A percentile compares a stretch with the other conserved stretches of the same genome.
phyloP scores from a whole-genome alignment of 2,113 vertebrate species.

The Maccullochella peelii region DNA sequence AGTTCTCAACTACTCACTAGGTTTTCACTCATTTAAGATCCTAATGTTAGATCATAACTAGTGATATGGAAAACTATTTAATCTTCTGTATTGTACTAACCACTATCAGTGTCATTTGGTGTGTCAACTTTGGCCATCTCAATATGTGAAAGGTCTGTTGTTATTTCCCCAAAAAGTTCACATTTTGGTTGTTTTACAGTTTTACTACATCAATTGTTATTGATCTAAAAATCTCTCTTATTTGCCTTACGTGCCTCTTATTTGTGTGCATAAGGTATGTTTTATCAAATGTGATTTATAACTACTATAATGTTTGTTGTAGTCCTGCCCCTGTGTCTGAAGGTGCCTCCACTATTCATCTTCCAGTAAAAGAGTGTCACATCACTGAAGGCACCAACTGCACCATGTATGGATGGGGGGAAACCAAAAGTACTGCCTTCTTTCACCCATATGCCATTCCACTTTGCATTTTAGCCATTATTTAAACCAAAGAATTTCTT shows the following conservation, averaged over 20 bases:
- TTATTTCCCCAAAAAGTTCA: no score
- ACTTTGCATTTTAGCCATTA: not conserved
- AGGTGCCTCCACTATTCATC: slow-evolving; percentile 90
- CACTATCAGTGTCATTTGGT: not conserved
- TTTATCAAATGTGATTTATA: slow-evolving; percentile 32
- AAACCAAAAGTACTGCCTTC: slow-evolving; percentile 92
- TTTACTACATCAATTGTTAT: not conserved
- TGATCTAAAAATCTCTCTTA: not conserved
- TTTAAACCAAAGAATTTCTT: not conserved
- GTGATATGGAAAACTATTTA: not conserved
- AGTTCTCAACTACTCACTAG: slow-evolving; percentile 28
- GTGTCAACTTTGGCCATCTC: not conserved
- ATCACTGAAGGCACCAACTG: slow-evolving; percentile 92
- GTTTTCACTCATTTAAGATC: not conserved
- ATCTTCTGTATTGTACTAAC: not conserved
- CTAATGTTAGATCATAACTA: not conserved
- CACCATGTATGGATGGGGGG: slow-evolving; percentile 97
- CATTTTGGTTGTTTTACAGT: not conserved
- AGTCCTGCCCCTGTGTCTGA: slow-evolving; percentile 92
- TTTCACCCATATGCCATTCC: slow-evolving; percentile 22
- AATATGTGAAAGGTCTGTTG: not conserved
- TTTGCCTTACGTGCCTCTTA: not conserved
- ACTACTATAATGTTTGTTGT: slow-evolving; percentile 33
- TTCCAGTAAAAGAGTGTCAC: slow-evolving; percentile 94
- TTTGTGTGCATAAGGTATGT: not conserved